Evolutionary conservation across 1,140 invertebrate species (phyloP), one percentile per base, ranked within the genome.

Genomic region (Drosophila persimilis): DNA sequence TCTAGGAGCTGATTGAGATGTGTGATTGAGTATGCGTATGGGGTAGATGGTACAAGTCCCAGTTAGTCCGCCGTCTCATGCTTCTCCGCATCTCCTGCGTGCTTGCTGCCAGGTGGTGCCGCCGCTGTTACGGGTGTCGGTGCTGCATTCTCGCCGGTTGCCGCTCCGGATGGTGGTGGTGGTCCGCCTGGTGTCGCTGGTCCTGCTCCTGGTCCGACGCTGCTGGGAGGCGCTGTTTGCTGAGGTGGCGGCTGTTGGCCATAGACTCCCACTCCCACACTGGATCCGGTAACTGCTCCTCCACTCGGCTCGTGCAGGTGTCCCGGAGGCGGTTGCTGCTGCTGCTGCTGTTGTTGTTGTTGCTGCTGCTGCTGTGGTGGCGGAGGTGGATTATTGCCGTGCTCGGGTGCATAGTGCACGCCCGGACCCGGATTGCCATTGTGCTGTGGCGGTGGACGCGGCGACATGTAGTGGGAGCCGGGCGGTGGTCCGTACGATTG

Each of bases 401-500:
- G 77, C 11, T 71, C 73, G 8, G 74, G 57, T 6, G 53, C 65
- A 73, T 86, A 86, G 9, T 78, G 76, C 11, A 75, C 58, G 44
- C 45, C n/a, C 22, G 76, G 60, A 45, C 59, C 46, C 7, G 57
- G 57, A 41, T 63, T 55, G 22, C 67, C 76, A 54, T 74, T 84
- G 51, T 89, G 86, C 50, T 85, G 85, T 7, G 81, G 88, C 48
- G 79, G 77, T 26, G 86, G 89, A 46, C 73, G 80, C 11, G 83
- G 50, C 48, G 79, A 80, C 59, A 91, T 89, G 58, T 92, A 92
- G 61, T 91, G 91, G 9, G 89, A 92, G 4, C 92, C 91, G 54
- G 94, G 94, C 1, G 92, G 66, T 2, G 76, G 67, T 80, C 92
- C 92, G 91, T 95, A 95, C 9, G 94, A 94, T 2, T 93, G 93